Base-by-base conservation (phyloP, 1,140 invertebrate species). In the Plutomurus gul region DNA sequence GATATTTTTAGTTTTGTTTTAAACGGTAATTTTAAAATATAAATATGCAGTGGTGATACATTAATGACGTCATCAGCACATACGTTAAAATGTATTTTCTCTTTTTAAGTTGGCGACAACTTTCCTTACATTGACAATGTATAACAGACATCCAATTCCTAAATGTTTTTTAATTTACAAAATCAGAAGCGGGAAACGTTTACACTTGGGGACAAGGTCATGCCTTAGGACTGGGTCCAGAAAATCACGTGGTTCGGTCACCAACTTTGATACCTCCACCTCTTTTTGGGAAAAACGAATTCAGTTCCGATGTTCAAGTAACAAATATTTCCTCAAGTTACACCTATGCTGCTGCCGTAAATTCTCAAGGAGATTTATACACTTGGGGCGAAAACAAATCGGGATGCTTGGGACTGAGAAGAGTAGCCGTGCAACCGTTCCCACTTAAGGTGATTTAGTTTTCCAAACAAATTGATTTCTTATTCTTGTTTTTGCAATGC, bases 181-280 rank as follows among this genome's bases (percentile, higher is more conserved):
- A 18, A 18, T 78, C 88, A 93, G 94, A 93, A 81, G 85, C 90
- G 81, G 95, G 95, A 10, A 87, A 94, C 43, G 94, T 96, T 0
- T 98, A 91, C 88, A 91, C 93, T 1, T 98, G 96, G 96, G 96
- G 97, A 10, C 97, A 91, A 87, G 97, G 97, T 56, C 22, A 70
- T 27, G 90, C 97, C 81, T 87, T 99, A 47, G 96, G 96, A 0
- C 89, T 93, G 49, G 96, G 96, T 0, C 96, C 96, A 1, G 88
- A 92, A 83, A 90, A 94, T 0, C 88, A 91, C 76, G 89, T 90
- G 77, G 87, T 90, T 6, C 81, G 85, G 5, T 87, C 86, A 81
- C 96, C 96, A 1, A 89, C 91, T 56, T 85, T 89, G 79, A 91
- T 98, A 51, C 93, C 96, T 8, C 85, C 90, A 8, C 89, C 92